Conservation (phyloP, 2,888 invertebrate species). For the Neoitamus cyanurus region DNA sequence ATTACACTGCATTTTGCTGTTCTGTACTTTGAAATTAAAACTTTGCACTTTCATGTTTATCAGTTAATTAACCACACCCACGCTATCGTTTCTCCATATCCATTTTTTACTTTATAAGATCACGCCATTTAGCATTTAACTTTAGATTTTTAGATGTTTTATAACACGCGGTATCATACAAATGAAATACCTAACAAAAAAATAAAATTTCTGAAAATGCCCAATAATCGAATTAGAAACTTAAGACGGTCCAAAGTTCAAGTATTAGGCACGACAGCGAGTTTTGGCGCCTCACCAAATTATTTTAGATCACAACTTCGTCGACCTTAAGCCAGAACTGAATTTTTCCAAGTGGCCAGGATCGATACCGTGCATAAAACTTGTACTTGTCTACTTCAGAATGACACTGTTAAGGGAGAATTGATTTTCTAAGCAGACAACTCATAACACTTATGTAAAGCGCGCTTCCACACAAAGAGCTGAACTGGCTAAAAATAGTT, state of each 20-base stretch:
- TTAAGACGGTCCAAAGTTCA: constrained; percentile 8
- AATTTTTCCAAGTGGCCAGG: background rate
- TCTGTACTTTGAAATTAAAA: background rate
- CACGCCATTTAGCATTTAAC: background rate
- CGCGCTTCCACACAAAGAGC: constrained; percentile 3
- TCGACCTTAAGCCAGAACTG: background rate
- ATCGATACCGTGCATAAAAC: constrained; percentile 25
- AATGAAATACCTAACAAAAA: background rate
- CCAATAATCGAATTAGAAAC: background rate
- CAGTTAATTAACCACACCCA: background rate
- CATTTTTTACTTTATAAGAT: background rate
- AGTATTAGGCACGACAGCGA: background rate
- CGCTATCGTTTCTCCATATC: background rate
- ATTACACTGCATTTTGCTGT: background rate
- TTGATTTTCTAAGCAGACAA: constrained; percentile 21
- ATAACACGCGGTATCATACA: background rate
- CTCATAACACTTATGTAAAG: constrained; percentile 29
- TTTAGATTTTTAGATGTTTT: background rate
- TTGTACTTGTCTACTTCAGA: background rate
- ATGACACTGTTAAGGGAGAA: background rate
- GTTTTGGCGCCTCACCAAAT: constrained; percentile 7
- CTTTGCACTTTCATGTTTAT: background rate
- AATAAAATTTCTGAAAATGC: background rate
- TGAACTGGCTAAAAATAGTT: constrained; percentile 22
- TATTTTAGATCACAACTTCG: background rate